Conservation (phyloP, 2,888 invertebrate species). For the Tenthredo notha region DNA sequence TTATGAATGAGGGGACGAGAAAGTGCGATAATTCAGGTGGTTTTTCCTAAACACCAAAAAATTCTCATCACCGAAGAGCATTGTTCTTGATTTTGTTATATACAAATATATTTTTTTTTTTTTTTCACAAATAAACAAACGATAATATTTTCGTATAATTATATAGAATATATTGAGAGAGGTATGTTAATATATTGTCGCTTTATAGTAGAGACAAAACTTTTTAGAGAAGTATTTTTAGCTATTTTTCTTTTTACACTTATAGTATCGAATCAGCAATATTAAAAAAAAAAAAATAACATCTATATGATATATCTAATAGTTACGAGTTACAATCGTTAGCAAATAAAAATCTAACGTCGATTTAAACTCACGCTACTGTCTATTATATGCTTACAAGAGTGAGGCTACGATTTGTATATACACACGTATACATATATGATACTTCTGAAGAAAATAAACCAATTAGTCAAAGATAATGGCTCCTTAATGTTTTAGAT, state of each 20-base stretch:
- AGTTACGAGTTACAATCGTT: neutral
- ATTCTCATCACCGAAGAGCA: neutral
- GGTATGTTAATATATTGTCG: neutral
- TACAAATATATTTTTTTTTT: too few species aligned
- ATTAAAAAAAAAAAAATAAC: slow-evolving; percentile 5
- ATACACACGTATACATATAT: slow-evolving; percentile 15
- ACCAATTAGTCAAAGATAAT: slow-evolving; percentile 16
- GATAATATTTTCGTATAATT: slow-evolving; percentile 42
- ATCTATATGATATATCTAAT: slow-evolving; percentile 1
- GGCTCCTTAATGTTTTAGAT: slow-evolving; percentile 20
- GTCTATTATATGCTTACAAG: slow-evolving; percentile 18
- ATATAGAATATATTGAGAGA: slow-evolving; percentile 30
- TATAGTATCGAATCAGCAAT: neutral
- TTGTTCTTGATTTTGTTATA: slow-evolving; percentile 10
- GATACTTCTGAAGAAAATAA: slow-evolving; percentile 28
- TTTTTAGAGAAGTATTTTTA: slow-evolving; percentile 13
- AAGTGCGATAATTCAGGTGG: neutral
- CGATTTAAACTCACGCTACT: slow-evolving; percentile 17
- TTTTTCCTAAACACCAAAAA: neutral
- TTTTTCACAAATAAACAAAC: neutral
- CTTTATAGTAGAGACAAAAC: neutral
- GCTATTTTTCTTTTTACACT: slow-evolving; percentile 10
- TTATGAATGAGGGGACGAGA: neutral
- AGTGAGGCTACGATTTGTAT: slow-evolving; percentile 37
- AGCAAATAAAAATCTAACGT: slow-evolving; percentile 2